A percentile compares a stretch with the other conserved stretches of the same genome.
phyloP scores from a whole-genome alignment of 1,140 invertebrate genomes.

The Bicyclus anynana region DNA sequence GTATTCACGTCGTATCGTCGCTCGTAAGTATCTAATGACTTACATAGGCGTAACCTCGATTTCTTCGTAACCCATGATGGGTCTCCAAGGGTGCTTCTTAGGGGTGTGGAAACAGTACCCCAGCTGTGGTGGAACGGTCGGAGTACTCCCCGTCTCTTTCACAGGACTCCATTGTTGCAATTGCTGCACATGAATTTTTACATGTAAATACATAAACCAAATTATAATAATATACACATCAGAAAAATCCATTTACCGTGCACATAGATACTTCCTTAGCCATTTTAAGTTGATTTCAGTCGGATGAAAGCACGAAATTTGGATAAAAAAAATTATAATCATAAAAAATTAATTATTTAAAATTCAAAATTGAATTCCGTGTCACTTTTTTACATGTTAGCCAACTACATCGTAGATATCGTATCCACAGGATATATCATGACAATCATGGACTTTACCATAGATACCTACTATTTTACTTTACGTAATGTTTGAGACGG shows the following conservation, averaged over 20 bases:
- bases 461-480: too few species aligned
- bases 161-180: conserved; percentile 79
- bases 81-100: conserved; percentile 85
- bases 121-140: conserved; percentile 58
- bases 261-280: conserved; percentile 70
- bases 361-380: conserved; percentile 43
- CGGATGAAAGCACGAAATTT: conserved; percentile 24
- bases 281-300: conserved; percentile 39
- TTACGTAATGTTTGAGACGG: too few species aligned
- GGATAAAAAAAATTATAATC: conserved; percentile 10
- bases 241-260: conserved; percentile 40
- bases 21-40: too few species aligned
- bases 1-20: too few species aligned
- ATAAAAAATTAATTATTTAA: conserved; percentile 17
- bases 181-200: conserved; percentile 76
- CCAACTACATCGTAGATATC: too few species aligned
- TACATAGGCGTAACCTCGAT: conserved; percentile 84
- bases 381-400: conserved; percentile 22
- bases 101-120: conserved; percentile 78
- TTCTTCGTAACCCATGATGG: conserved; percentile 86
- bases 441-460: too few species aligned
- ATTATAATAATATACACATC: too few species aligned
- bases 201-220: not conserved
- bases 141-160: conserved; percentile 56
- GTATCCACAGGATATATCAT: too few species aligned